These are phyloP conservation scores for Scomber scombrus DNA, from an alignment of 2,113 vertebrate species.

Conservation along the genomic window DNA sequence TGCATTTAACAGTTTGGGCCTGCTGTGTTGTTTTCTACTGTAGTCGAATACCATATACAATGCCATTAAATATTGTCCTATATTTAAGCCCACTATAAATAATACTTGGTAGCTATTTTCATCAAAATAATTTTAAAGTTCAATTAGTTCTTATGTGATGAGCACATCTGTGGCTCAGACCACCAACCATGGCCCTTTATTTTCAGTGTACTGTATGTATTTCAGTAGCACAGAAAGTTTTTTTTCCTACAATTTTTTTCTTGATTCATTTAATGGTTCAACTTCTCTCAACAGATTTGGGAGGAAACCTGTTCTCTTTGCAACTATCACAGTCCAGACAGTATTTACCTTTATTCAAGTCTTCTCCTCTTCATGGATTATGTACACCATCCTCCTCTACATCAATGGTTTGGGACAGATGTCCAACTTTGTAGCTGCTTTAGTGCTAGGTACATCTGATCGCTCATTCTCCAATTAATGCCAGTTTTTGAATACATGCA, in stretches of 20 bases:
- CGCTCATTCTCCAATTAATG: no score
- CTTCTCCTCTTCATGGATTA: constrained; percentile 88
- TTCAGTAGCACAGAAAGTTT: neutral
- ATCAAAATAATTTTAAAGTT: no score
- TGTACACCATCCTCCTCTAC: constrained; percentile 88
- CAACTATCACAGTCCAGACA: constrained; percentile 89
- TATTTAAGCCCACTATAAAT: no score
- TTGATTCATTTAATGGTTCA: neutral
- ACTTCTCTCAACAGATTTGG: constrained; percentile 84
- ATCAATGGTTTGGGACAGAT: constrained; percentile 92
- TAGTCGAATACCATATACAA: no score
- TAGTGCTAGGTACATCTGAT: constrained; percentile 88
- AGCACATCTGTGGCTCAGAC: no score
- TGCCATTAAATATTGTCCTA: no score
- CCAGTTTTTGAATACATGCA: no score
- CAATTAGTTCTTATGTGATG: neutral
- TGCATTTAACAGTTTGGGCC: no score
- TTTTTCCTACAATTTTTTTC: neutral
- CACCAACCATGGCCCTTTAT: no score
- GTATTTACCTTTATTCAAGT: constrained; percentile 88
- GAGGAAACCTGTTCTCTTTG: constrained; percentile 90
- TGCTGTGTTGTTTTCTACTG: no score
- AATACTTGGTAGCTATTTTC: no score
- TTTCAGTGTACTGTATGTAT: neutral
- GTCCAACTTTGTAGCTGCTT: constrained; percentile 91